phyloP scores from a whole-genome alignment of 2,888 invertebrate species.

The Muschampia plurimacula region DNA sequence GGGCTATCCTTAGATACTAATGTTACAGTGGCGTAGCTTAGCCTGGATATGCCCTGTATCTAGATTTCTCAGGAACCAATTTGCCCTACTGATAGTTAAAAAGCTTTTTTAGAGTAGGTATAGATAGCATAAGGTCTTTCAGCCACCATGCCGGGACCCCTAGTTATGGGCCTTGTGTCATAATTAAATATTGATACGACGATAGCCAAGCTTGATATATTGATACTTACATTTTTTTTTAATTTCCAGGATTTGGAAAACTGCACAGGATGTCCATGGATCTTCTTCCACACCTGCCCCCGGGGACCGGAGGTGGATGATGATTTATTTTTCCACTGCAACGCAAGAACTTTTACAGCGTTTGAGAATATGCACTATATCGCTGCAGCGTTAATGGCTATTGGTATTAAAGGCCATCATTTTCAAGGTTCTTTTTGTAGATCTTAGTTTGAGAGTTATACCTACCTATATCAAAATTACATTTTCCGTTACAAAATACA shows the following conservation, averaged over 20 bases:
- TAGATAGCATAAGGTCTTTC: too few relatives aligned
- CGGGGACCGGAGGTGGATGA: constrained; percentile 66
- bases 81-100: too few relatives aligned
- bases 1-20: too few relatives aligned
- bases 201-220: background rate
- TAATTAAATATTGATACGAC: too few relatives aligned
- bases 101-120: too few relatives aligned
- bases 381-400: constrained; percentile 69
- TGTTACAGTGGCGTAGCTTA: too few relatives aligned
- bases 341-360: constrained; percentile 62
- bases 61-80: too few relatives aligned
- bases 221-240: background rate
- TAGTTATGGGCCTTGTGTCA: too few relatives aligned
- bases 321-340: constrained; percentile 58
- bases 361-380: constrained; percentile 74
- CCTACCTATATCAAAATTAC: too few relatives aligned
- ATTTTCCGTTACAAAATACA: too few relatives aligned
- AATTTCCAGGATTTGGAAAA: constrained; percentile 59
- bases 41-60: too few relatives aligned
- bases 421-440: constrained; percentile 51
- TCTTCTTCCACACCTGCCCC: constrained; percentile 73
- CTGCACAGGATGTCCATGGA: constrained; percentile 56
- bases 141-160: too few relatives aligned
- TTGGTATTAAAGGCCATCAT: constrained; percentile 54
- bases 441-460: background rate